phyloP scores from a whole-genome alignment of 2,113 vertebrate species.

The Platichthys flesus region DNA sequence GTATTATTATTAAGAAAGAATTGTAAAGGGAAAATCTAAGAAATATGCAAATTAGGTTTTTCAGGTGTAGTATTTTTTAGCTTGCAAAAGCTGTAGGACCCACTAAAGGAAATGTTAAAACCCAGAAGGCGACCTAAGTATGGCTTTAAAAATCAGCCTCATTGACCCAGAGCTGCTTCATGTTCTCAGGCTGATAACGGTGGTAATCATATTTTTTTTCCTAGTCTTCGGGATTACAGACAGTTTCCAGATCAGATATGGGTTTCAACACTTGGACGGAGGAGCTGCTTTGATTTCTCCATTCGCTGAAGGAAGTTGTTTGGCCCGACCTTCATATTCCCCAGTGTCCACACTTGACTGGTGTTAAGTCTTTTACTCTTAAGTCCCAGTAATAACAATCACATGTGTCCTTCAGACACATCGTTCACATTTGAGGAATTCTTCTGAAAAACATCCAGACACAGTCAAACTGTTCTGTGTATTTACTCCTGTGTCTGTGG shows the following conservation, averaged over 20 bases:
- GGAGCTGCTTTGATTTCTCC: slow-evolving; percentile 33
- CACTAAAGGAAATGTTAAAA: background rate
- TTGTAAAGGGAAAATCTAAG: no score
- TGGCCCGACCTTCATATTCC: slow-evolving; percentile 29
- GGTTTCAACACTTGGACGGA: slow-evolving; percentile 17
- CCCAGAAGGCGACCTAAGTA: background rate
- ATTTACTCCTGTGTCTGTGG: background rate
- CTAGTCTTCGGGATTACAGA: background rate
- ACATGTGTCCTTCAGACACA: slow-evolving; percentile 15
- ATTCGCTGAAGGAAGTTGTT: slow-evolving; percentile 22
- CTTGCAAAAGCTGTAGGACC: no score
- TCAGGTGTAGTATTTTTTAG: no score
- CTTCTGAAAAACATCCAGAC: background rate
- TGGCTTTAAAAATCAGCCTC: background rate
- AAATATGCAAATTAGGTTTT: no score
- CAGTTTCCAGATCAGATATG: slow-evolving; percentile 56
- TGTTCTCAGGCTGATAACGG: slow-evolving; percentile 9
- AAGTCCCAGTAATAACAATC: slow-evolving; percentile 11
- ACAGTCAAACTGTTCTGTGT: background rate
- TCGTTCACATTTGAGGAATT: slow-evolving; percentile 8
- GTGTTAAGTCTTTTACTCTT: slow-evolving; percentile 6
- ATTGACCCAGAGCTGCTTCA: background rate
- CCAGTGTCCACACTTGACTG: slow-evolving; percentile 13
- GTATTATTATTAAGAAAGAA: no score
- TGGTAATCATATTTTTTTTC: background rate